Evolutionary conservation across 2,113 vertebrate genomes (phyloP), one percentile per base, ranked within the genome.

Genomic region (Panthera tigris): DNA sequence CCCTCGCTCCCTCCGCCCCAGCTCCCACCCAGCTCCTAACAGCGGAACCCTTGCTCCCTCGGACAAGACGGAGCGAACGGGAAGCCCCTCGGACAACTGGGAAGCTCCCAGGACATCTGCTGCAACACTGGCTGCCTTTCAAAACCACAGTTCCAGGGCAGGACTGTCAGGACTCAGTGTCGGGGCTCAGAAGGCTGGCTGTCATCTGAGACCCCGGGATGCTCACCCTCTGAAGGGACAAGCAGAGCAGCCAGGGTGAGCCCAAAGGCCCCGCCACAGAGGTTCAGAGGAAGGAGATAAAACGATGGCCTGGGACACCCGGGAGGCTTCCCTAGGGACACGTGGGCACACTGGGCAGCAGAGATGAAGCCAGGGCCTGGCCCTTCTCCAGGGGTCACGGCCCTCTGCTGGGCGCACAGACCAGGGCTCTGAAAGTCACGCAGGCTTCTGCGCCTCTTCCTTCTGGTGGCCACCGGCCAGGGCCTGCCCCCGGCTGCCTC

Each of bases 61-160:
- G 66, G 83, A 71, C 45, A 69, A 84, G 33, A 66, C n/a, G 18
- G 7, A 0, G 4, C n/a, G 63, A 81, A 27, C 27, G 12, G 16
- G 23, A 71, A 61, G 66, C 29, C 57, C 86, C 82, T 63, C n/a
- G 39, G 76, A 96, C 41, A 66, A 41, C 1, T 74, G 73, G 78
- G 66, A 23, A 63, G 91, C 82, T 57, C 36, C 45, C 74, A 86
- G 31, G 65, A 80, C 0, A 4, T 65, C 41, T 57, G 33, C 41
- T 57, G 33, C 57, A 90, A 79, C 55, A 9, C 45, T 45, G 45
- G 45, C 14, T 74, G 66, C 39, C 91, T 95, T 90, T 76, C 81
- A 57, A 95, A 83, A 21, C 36, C 52, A 50, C 9, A 18, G 21
- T 55, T 61, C 65, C 36, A 89, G 39, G 29, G 11, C 27, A 14